A percentile compares a stretch with the other conserved stretches of the same genome.
These are phyloP conservation scores for Erinaceus europaeus DNA, from an alignment of 2,113 vertebrate species.

Conservation along the genomic window DNA sequence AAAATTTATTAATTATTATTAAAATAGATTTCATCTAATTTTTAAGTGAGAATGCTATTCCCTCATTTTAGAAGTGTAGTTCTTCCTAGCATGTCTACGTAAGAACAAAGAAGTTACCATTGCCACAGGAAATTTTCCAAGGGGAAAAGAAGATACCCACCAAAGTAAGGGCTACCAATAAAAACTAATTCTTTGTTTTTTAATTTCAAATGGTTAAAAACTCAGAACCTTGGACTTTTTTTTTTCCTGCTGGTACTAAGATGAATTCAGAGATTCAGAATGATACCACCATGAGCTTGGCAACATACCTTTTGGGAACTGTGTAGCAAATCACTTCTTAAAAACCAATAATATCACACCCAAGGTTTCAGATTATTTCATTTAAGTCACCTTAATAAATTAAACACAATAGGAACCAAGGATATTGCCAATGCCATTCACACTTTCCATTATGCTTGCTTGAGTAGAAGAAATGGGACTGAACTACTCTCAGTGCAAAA, in stretches of 20 bases:
- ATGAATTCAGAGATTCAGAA: background rate
- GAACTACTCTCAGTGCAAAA: background rate
- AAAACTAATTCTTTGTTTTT: background rate
- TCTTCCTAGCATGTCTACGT: background rate
- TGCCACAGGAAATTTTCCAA: background rate
- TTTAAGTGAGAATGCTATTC: background rate
- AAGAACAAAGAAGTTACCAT: background rate
- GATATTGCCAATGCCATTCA: slow-evolving; percentile 18
- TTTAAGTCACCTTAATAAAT: slow-evolving; percentile 45
- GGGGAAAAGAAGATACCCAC: background rate
- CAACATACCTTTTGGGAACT: slow-evolving; percentile 18
- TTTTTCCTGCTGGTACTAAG: background rate
- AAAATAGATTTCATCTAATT: background rate
- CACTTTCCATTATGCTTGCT: background rate
- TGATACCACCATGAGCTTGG: background rate
- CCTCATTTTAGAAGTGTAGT: background rate
- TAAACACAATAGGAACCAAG: slow-evolving; percentile 24
- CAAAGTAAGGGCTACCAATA: background rate
- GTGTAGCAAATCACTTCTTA: background rate
- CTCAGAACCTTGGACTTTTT: background rate
- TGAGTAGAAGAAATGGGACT: background rate
- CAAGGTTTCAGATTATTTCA: slow-evolving; percentile 46
- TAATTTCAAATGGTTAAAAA: background rate
- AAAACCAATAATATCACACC: slow-evolving; percentile 25
- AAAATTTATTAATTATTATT: too few species aligned